A percentile compares a stretch with the other conserved stretches of the same genome.
Conservation (phyloP, 2,797 vertebrate genomes). For the Stomatorhinus walkeri region DNA sequence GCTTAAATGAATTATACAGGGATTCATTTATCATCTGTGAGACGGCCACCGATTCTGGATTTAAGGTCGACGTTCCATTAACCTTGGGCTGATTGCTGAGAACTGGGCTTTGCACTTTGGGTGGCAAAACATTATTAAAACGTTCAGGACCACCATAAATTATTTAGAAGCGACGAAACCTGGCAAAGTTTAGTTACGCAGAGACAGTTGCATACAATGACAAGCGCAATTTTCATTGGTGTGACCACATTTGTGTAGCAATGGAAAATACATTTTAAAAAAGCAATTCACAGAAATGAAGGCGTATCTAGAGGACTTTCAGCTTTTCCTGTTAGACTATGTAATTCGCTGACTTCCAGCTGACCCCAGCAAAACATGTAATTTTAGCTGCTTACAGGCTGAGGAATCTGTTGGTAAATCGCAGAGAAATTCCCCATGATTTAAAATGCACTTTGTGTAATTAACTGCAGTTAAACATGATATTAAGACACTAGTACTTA, state of each 20-base stretch:
- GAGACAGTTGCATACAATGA: neutral
- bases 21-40: neutral
- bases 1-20: constrained; percentile 4
- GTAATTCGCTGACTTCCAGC: neutral
- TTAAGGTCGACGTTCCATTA: constrained; percentile 1
- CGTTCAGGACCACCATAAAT: constrained; percentile 5
- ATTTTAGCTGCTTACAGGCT: constrained; percentile 1
- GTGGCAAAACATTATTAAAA: constrained; percentile 2
- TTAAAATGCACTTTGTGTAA: constrained; percentile 4
- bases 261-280: neutral
- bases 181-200: neutral
- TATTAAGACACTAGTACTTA: constrained; percentile 9
- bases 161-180: neutral
- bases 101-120: neutral
- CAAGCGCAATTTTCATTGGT: neutral
- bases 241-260: neutral
- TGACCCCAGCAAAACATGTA: neutral
- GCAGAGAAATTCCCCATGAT: neutral
- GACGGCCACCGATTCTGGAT: neutral
- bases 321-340: neutral
- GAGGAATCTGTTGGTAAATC: constrained; percentile 3
- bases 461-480: constrained; percentile 6
- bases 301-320: neutral
- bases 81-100: neutral
- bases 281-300: neutral